Percentiles rank a stretch among this genome's conserved stretches.
Evolutionary conservation across 1,140 invertebrate species (phyloP).

Genomic region (Ceratina calcarata): DNA sequence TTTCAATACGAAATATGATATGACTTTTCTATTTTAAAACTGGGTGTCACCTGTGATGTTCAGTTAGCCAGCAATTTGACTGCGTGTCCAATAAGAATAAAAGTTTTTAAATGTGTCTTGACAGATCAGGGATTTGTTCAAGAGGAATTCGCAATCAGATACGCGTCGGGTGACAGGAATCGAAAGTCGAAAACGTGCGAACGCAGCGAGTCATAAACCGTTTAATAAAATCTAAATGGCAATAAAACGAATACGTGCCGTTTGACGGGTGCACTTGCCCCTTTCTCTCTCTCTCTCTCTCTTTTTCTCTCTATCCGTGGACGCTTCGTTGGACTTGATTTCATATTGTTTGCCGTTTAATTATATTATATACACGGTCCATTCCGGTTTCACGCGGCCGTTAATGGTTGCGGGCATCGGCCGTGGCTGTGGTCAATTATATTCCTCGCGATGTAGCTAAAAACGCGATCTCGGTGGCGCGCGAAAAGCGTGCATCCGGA

Average conservation of each 20-base stretch:
- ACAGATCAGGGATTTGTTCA: no score
- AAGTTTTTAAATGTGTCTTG: no score
- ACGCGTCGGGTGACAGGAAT: not conserved
- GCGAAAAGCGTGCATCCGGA: conserved; percentile 21
- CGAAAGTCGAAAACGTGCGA: conserved; percentile 9
- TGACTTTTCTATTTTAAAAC: no score
- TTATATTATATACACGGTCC: conserved; percentile 62
- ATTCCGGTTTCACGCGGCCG: conserved; percentile 43
- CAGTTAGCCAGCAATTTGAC: no score
- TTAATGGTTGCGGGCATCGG: conserved; percentile 58
- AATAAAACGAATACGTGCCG: conserved; percentile 50
- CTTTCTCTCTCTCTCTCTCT: conserved; percentile 4
- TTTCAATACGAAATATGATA: no score
- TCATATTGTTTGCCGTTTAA: conserved; percentile 68
- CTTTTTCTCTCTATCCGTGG: not conserved
- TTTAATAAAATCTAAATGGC: conserved; percentile 69
- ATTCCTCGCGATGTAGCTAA: conserved; percentile 51
- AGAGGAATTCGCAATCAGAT: no score
- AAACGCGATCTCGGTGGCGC: conserved; percentile 37
- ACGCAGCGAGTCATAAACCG: conserved; percentile 61
- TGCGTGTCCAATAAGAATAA: no score
- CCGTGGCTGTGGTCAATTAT: conserved; percentile 60
- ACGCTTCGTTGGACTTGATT: conserved; percentile 62
- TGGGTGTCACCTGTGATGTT: no score
- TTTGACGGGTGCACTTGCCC: conserved; percentile 46